These are phyloP conservation scores for Tachina lurida DNA, from an alignment of 2,888 invertebrate species.

Conservation along the genomic window DNA sequence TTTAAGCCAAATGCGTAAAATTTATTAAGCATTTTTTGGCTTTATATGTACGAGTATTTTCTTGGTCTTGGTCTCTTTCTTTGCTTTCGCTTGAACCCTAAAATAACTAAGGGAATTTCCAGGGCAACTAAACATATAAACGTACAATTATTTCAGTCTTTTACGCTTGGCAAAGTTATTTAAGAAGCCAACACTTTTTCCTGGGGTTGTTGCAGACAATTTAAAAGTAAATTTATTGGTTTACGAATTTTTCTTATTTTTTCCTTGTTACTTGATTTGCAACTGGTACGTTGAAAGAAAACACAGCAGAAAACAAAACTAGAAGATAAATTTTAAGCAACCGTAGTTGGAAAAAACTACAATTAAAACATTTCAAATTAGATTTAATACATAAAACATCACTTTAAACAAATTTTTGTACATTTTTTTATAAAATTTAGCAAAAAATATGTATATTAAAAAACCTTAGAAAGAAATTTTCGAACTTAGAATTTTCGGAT, in stretches of 20 bases:
- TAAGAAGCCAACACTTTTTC: slow-evolving; percentile 39
- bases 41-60: not conserved
- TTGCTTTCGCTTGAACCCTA: slow-evolving; percentile 39
- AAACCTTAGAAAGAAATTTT: too few relatives aligned
- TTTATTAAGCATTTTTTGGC: slow-evolving; percentile 50
- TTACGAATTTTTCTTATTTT: slow-evolving; percentile 50
- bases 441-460: too few relatives aligned
- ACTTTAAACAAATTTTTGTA: too few relatives aligned
- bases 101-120: slow-evolving; percentile 55
- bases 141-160: not conserved
- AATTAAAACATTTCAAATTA: slow-evolving; percentile 33
- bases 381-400: not conserved
- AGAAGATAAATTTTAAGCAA: slow-evolving; percentile 32
- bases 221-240: slow-evolving; percentile 68
- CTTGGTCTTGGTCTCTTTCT: slow-evolving; percentile 5
- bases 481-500: too few relatives aligned
- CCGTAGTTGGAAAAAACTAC: not conserved
- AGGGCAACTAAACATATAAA: slow-evolving; percentile 8
- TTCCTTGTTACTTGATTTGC: not conserved
- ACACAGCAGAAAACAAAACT: not conserved
- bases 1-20: slow-evolving; percentile 69
- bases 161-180: slow-evolving; percentile 23
- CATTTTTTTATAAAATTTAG: too few relatives aligned
- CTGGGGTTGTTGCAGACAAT: slow-evolving; percentile 58
- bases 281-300: not conserved